A percentile compares a stretch with the other conserved stretches of the same genome.
Conservation (phyloP, 2,888 invertebrate genomes). For the Selenia dentaria region DNA sequence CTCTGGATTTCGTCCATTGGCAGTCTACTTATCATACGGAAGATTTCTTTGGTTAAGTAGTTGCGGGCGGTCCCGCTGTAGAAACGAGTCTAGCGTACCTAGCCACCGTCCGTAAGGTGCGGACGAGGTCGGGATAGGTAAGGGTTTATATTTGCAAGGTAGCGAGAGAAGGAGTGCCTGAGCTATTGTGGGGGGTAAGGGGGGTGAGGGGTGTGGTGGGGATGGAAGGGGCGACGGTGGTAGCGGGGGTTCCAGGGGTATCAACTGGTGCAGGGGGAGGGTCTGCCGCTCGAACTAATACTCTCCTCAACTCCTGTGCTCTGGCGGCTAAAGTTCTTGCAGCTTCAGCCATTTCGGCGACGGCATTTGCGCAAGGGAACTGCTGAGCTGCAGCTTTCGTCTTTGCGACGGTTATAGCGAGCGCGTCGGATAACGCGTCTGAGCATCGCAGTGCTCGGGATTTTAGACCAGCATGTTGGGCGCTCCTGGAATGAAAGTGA, state of each 20-base stretch:
- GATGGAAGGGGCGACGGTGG: constrained; percentile 61
- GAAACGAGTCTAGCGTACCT: constrained; percentile 47
- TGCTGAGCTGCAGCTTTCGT: constrained; percentile 96
- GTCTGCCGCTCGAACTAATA: constrained; percentile 88
- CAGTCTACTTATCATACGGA: constrained; percentile 54
- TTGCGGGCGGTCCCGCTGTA: constrained; percentile 35
- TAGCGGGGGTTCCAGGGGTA: constrained; percentile 59
- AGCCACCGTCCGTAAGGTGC: constrained; percentile 33
- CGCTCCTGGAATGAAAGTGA: constrained; percentile 85
- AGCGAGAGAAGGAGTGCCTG: constrained; percentile 57
- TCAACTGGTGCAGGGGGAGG: constrained; percentile 56
- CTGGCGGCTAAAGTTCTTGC: constrained; percentile 94
- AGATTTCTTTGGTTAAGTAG: constrained; percentile 69
- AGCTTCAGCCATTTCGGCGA: constrained; percentile 97
- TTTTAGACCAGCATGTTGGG: constrained; percentile 89
- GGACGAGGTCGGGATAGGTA: constrained; percentile 28
- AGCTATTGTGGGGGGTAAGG: constrained; percentile 59
- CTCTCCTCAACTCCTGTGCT: constrained; percentile 91
- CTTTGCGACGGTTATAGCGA: constrained; percentile 93
- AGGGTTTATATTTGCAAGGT: constrained; percentile 63
- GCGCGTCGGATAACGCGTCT: constrained; percentile 91
- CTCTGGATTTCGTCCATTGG: constrained; percentile 56
- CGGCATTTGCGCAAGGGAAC: constrained; percentile 95
- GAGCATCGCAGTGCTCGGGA: constrained; percentile 90
- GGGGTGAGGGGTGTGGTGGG: constrained; percentile 67